Conservation (phyloP, 2,888 invertebrate species). For the Leptogaster cylindrica region DNA sequence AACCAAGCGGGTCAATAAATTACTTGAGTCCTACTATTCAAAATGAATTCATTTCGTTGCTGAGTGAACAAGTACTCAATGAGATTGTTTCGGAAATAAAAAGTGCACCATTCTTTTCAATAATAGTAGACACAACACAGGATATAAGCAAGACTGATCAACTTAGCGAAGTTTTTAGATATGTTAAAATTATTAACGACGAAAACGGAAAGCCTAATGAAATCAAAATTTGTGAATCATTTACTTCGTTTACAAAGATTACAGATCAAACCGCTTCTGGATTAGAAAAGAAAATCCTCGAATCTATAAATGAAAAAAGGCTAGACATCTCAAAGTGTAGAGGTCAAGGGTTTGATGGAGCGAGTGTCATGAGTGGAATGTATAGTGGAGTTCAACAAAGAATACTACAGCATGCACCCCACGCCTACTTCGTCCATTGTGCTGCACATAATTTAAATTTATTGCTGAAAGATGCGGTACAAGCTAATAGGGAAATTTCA, state of each 20-base stretch:
- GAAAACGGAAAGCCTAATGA: conserved; percentile 7
- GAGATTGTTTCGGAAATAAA: conserved; percentile 36
- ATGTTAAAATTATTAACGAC: background rate
- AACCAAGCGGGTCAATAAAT: conserved; percentile 23
- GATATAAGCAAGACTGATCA: conserved; percentile 39
- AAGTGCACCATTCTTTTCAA: conserved; percentile 30
- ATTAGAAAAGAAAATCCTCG: background rate
- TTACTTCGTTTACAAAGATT: conserved; percentile 37
- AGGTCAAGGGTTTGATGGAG: conserved; percentile 35
- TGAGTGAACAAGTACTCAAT: conserved; percentile 36
- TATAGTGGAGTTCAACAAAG: conserved; percentile 12
- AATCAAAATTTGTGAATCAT: conserved; percentile 9
- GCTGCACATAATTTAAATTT: conserved; percentile 4
- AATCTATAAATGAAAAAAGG: conserved; percentile 38
- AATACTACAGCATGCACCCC: background rate
- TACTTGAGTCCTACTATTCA: conserved; percentile 40
- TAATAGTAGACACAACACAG: conserved; percentile 20
- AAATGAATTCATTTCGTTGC: conserved; percentile 22
- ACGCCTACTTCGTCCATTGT: conserved; percentile 3
- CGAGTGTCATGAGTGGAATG: conserved; percentile 27
- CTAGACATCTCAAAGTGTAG: conserved; percentile 38
- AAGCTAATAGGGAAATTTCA: no score
- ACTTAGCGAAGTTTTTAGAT: conserved; percentile 39
- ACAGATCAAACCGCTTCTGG: conserved; percentile 29
- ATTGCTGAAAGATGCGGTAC: no score